A percentile compares a stretch with the other conserved stretches of the same genome.
Conservation (phyloP, 1,140 invertebrate genomes). For the Neodiprion lecontei region DNA sequence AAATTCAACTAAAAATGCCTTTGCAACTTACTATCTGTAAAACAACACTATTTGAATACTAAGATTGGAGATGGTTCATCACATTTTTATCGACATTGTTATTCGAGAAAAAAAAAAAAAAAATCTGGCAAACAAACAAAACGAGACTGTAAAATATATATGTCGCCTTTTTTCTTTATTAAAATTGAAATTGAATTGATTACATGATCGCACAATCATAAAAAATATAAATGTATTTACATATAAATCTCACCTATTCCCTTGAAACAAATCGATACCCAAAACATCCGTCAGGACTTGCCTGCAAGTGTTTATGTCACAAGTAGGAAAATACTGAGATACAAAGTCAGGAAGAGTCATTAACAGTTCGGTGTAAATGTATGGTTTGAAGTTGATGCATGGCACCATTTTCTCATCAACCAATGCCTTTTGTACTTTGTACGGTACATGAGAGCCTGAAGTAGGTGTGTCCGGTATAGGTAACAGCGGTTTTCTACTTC, state of each 20-base stretch:
- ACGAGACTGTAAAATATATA: slow-evolving; percentile 5
- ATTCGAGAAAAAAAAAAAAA: not conserved
- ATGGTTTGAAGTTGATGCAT: slow-evolving; percentile 86
- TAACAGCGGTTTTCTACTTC: slow-evolving; percentile 66
- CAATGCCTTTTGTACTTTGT: slow-evolving; percentile 78
- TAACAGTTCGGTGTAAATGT: slow-evolving; percentile 78
- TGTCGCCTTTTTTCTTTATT: not conserved
- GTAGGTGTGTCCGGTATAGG: slow-evolving; percentile 68
- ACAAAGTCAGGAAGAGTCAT: slow-evolving; percentile 85
- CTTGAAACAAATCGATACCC: slow-evolving; percentile 78
- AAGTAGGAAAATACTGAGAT: slow-evolving; percentile 78
- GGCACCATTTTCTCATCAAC: slow-evolving; percentile 82
- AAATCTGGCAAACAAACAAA: slow-evolving; percentile 54
- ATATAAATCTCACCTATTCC: slow-evolving; percentile 74
- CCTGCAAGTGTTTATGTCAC: slow-evolving; percentile 75
- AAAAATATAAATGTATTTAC: not conserved
- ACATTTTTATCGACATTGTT: not conserved
- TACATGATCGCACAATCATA: not conserved
- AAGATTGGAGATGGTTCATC: not conserved
- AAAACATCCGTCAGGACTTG: slow-evolving; percentile 79
- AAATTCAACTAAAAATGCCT: slow-evolving; percentile 3
- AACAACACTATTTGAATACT: not conserved
- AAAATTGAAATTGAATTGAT: slow-evolving; percentile 27
- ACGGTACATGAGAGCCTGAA: slow-evolving; percentile 67
- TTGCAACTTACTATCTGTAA: not conserved